Base-by-base conservation (phyloP, 2,113 vertebrate genomes). In the Taurulus bubalis region DNA sequence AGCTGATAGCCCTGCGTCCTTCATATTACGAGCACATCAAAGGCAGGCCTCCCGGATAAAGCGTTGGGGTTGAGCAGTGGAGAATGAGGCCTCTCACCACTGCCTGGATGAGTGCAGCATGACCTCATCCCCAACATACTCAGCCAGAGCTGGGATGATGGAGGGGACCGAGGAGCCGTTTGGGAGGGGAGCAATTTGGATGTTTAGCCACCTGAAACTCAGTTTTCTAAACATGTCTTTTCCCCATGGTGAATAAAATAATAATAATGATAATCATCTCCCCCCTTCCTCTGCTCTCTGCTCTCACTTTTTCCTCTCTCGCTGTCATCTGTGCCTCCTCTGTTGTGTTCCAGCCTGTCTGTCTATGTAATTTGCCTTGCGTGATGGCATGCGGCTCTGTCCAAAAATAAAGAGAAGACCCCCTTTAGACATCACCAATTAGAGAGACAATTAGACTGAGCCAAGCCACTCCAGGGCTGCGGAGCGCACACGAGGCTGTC, bases 341-440 rank as follows among this genome's bases (percentile, higher is more conserved):
- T 81, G 84, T 80, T 88, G 85, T 90, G 84, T 91, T 91, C 83
- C 84, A 82, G 87, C 85, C 95, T 96, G 96, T 89, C 90, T 90
- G 75, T 86, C 81, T 56, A 58, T 94, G 95, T 96, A 96, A 96
- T 96, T 92, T 93, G 95, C 93, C 92, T 88, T 68, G 93, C 90
- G 86, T 93, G 96, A 94, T 95, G 87, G 87, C 86, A 90, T 80
- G 85, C 86, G n/a, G 95, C 96, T 97, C 96, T 95, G 95, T 96
- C 96, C 95, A 93, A 81, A 95, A 95, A 95, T 94, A 92, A 96
- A 95, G 91, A 94, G 95, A 95, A 90, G 89, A 90, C 82, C 95
- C 94, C 95, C 96, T 96, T 95, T 96, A 97, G 96, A 98, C 96
- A 96, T 95, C 93, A 84, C 97, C 97, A 98, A 98, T 98, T 97